A percentile compares a stretch with the other conserved stretches of the same genome.
phyloP scores from a whole-genome alignment of 2,113 vertebrate genomes.

The Anseranas semipalmata region DNA sequence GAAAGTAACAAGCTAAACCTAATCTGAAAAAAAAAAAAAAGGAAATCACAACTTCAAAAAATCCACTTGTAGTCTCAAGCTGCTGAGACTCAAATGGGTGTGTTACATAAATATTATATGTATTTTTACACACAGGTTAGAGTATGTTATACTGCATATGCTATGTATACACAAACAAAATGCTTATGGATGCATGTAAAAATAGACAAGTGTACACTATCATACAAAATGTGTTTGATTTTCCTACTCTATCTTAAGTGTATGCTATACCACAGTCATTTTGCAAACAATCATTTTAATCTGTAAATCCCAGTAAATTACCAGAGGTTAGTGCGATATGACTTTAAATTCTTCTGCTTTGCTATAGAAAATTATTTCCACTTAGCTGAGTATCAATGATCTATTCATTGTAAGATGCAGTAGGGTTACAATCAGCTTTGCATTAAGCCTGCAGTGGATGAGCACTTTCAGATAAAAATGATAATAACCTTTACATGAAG shows the following conservation, averaged over 20 bases:
- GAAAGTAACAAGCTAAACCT: neutral
- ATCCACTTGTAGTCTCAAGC: constrained; percentile 6
- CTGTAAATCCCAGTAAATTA: constrained; percentile 80
- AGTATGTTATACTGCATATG: neutral
- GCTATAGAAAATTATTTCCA: constrained; percentile 93
- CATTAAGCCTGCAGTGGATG: constrained; percentile 77
- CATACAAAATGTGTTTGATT: neutral
- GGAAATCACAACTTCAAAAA: neutral
- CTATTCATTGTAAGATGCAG: constrained; percentile 86
- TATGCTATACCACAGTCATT: constrained; percentile 18
- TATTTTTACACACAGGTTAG: constrained; percentile 5
- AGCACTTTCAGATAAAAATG: constrained; percentile 70
- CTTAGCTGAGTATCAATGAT: constrained; percentile 90
- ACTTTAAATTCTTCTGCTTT: constrained; percentile 84
- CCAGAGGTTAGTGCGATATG: constrained; percentile 80
- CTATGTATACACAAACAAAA: constrained; percentile 35
- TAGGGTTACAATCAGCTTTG: constrained; percentile 78
- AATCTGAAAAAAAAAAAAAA: constrained; percentile 2
- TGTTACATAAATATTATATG: constrained; percentile 26
- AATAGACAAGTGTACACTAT: neutral
- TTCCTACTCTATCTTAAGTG: constrained; percentile 12
- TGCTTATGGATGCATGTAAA: neutral
- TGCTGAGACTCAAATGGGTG: constrained; percentile 13
- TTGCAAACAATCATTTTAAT: constrained; percentile 71
- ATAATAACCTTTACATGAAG: constrained; percentile 72